Evolutionary conservation across 2,113 vertebrate species (phyloP), one percentile per base, ranked within the genome.

Genomic region (Pomatostomus ruficeps): DNA sequence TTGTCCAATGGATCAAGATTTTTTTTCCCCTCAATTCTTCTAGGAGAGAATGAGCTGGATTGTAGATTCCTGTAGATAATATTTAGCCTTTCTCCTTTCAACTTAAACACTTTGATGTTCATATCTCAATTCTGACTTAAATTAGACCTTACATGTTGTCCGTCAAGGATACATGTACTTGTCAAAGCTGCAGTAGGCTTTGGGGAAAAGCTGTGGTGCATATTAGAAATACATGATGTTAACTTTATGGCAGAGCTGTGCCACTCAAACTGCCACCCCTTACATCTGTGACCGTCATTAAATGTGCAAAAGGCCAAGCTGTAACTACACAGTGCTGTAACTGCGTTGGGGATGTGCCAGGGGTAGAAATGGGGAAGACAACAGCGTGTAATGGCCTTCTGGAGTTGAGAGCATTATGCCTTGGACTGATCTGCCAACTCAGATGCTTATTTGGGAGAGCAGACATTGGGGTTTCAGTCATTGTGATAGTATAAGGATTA

Each of bases 281-380:
- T 72, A 33, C 90, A 88, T 96, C 93, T 96, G 92, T 96, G 92
- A 24, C 82, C 42, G 9, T 93, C 74, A 29, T 76, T 88, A 88
- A 88, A 67, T 22, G 82, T 89, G 78, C 49, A 82, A 70, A 91
- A 95, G 93, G 92, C 92, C 92, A 88, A 52, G 62, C 93, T 90
- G 90, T 94, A 88, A 72, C 71, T 85, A 52, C 88, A 49, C 54
- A 66, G 74, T 24, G 1, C 58, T 85, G 23, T 67, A 10, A 88
- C 48, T 79, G 61, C 23, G 21, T 8, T 94, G 93, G 71, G 78
- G 23, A 24, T 57, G n/a, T 88, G 96, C 95, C 95, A 96, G 62
- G 8, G 62, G 35, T 66, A 35, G 38, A 82, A 91, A 57, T 10
- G 26, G 62, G 36, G 74, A 82, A 49, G 74, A 76, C 66, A 85